Conservation (phyloP, 2,888 invertebrate species). For the Pseudococcus jackbeardsleyi region DNA sequence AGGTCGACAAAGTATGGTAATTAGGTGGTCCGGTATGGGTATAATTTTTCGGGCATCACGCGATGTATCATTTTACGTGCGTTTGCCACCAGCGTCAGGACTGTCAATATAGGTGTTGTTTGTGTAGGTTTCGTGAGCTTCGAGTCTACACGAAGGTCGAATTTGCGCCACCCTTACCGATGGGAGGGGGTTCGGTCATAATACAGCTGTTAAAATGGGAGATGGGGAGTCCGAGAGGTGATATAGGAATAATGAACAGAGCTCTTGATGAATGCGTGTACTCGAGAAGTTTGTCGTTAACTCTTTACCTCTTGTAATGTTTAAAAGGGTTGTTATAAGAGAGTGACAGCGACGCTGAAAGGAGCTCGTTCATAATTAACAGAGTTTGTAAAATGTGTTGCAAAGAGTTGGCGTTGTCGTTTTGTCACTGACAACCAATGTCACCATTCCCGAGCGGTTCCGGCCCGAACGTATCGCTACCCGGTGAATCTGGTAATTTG, state of each 20-base stretch:
- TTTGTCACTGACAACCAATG: constrained; percentile 12
- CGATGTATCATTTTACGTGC: background rate
- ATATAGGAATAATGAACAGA: background rate
- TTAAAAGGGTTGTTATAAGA: constrained; percentile 15
- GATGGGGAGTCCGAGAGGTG: background rate
- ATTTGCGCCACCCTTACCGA: background rate
- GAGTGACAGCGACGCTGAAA: constrained; percentile 11
- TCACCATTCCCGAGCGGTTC: background rate
- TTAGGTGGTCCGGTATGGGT: background rate
- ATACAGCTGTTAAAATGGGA: background rate
- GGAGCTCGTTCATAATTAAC: constrained; percentile 31
- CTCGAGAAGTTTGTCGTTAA: constrained; percentile 40
- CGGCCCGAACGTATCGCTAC: background rate
- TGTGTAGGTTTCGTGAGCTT: background rate
- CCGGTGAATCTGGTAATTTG: background rate
- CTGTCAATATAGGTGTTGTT: constrained; percentile 17
- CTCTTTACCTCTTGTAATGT: constrained; percentile 4
- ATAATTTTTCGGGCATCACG: background rate
- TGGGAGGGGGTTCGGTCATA: background rate
- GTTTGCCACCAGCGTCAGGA: background rate
- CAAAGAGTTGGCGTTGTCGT: background rate
- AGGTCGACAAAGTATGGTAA: background rate
- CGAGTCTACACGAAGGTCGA: no score
- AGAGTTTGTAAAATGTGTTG: constrained; percentile 12
- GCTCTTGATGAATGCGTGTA: constrained; percentile 38